These are phyloP conservation scores for Brachyhypopomus occidentalis DNA, from an alignment of 2,113 vertebrate genomes.

Conservation along the genomic window DNA sequence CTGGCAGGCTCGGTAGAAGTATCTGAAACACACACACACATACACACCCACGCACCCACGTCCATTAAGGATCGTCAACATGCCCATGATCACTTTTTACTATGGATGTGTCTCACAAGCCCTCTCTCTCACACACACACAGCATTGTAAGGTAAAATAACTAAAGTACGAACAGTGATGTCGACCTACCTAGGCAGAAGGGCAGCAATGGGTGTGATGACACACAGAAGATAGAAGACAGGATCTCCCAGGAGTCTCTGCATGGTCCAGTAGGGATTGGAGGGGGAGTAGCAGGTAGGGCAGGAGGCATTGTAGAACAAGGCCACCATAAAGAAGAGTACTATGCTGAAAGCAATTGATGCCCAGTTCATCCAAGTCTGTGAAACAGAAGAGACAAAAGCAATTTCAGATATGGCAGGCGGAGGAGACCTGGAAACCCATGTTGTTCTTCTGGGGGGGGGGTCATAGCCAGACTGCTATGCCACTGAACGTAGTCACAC, in stretches of 20 bases:
- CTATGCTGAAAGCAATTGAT: constrained; percentile 85
- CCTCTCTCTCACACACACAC: no score
- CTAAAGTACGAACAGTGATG: not conserved
- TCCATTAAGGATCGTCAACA: not conserved
- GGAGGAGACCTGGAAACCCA: not conserved
- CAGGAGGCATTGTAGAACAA: constrained; percentile 91
- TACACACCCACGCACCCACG: not conserved
- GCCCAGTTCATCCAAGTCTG: constrained; percentile 97
- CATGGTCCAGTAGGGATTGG: constrained; percentile 96
- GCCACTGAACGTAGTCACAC: not conserved
- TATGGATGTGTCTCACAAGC: not conserved
- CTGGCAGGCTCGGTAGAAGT: constrained; percentile 89
- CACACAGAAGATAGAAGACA: constrained; percentile 87
- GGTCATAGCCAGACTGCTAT: no score
- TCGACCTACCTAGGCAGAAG: constrained; percentile 92
- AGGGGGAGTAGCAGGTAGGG: constrained; percentile 88
- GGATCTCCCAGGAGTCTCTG: constrained; percentile 87
- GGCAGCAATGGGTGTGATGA: constrained; percentile 83
- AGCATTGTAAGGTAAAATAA: not conserved
- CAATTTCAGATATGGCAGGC: not conserved
- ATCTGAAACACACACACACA: constrained; percentile 71
- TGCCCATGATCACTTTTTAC: not conserved
- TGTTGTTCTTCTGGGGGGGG: no score
- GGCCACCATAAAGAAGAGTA: constrained; percentile 87
- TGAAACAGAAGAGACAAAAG: constrained; percentile 30